Conservation (phyloP, 2,113 vertebrate genomes). For the Lycaon pictus region DNA sequence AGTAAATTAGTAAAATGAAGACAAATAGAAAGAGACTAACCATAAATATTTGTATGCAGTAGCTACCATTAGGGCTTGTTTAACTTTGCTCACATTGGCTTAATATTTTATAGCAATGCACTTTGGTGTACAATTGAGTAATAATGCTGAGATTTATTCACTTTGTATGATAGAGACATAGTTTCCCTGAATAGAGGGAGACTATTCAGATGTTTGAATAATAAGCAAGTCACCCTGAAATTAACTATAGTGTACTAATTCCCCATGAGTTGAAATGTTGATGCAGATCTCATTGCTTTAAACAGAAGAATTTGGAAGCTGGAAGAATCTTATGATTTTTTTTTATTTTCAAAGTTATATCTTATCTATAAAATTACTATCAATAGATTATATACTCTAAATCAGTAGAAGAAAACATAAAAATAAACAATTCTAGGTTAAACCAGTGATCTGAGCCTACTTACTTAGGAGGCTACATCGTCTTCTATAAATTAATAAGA, state of each 20-base stretch:
- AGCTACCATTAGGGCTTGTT: neutral
- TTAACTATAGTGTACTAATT: neutral
- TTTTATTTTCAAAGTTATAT: neutral
- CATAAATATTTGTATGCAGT: neutral
- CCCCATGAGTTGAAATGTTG: neutral
- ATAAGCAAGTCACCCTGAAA: neutral
- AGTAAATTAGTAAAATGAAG: conserved; percentile 56
- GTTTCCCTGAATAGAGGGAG: too few species aligned
- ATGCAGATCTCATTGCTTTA: neutral
- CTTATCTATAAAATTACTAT: neutral
- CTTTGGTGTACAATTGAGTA: neutral
- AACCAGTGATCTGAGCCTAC: neutral
- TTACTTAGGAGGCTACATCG: neutral
- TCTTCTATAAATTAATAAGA: neutral
- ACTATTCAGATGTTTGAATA: neutral
- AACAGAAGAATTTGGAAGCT: neutral
- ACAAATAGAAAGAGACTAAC: neutral
- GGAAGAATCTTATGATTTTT: neutral
- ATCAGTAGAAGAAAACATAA: neutral
- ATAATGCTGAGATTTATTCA: neutral
- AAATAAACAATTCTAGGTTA: neutral
- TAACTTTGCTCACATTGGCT: neutral
- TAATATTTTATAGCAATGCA: neutral
- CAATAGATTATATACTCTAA: neutral
- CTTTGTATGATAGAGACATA: neutral